Base-by-base conservation (phyloP, 2,888 invertebrate genomes). In the Lasioglossum malachurum region DNA sequence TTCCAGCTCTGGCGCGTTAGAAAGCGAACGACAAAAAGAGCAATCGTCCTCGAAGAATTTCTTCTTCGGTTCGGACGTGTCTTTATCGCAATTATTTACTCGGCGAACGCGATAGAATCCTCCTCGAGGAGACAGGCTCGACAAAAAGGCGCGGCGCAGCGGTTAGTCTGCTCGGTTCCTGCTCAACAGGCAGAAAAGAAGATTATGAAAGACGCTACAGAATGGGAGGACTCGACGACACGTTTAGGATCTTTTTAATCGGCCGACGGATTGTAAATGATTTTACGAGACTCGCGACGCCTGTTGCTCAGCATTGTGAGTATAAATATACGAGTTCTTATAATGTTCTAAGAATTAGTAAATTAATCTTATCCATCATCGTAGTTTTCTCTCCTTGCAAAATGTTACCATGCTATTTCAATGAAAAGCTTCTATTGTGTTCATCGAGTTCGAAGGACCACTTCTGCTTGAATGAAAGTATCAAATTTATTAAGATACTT, bases 231-330 rank as follows among this genome's bases (percentile, higher is more conserved):
- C 27, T 60, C 60, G 60, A 60, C 27, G 57, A 60, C 44, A 27
- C 31, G 73, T 46, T 31, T 46, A 46, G 44, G 73, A 46, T 27
- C 73, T 16, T 46, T 73, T 19, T 73, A 44, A 73, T 73, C 60
- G 27, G n/a, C 27, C 27, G 60, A 12, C 14, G 27, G 60, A 27
- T 60, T 27, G 27, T 60, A 60, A 60, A 60, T 27, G 60, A 60
- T 27, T 60, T 60, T 14, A 60, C 14, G 60, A 14, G 60, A 14
- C 27, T 14, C 27, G 27, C n/a, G 60, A 27, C 12, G 60, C 27
- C 14, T 60, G 27, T 27, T 60, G 60, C 14, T 60, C 57, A 12
- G 12, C 23, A 12, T n/a, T 27, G 57, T 4, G 1, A 60, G 60
- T 4, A 5, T 12, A 27, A 14, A 27, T 49, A 23, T 2, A 8